Conservation (phyloP, 2,888 invertebrate genomes). For the Antitype chi region DNA sequence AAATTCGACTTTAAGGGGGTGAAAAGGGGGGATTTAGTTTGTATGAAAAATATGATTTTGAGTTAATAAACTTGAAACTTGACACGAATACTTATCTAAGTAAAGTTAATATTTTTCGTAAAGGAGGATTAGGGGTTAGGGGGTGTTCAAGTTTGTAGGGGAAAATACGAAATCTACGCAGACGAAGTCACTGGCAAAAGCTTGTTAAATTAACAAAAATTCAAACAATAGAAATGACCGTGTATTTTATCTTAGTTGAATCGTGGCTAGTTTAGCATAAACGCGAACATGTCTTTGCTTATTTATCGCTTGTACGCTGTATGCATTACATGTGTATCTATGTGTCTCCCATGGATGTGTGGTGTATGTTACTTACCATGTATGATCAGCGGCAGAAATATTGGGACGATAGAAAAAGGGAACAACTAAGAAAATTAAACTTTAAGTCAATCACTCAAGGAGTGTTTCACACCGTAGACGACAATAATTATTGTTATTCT, state of each 20-base stretch:
- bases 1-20: too few species aligned
- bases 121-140: too few species aligned
- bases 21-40: too few species aligned
- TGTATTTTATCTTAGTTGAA: not conserved
- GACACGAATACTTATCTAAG: too few species aligned
- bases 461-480: not conserved
- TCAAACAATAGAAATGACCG: not conserved
- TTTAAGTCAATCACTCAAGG: not conserved
- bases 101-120: too few species aligned
- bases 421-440: not conserved
- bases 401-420: too few species aligned
- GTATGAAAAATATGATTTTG: too few species aligned
- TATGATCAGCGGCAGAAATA: too few species aligned
- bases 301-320: conserved; percentile 12
- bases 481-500: not conserved
- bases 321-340: conserved; percentile 4
- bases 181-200: too few species aligned
- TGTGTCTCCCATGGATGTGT: not conserved
- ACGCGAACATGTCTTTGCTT: conserved; percentile 16
- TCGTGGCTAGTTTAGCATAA: not conserved
- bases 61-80: too few species aligned
- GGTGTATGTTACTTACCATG: not conserved
- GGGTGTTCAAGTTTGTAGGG: too few species aligned
- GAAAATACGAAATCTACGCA: too few species aligned
- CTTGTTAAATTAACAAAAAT: not conserved